Conservation (phyloP, 2,797 vertebrate genomes). For the Pseudochromis fuscus region DNA sequence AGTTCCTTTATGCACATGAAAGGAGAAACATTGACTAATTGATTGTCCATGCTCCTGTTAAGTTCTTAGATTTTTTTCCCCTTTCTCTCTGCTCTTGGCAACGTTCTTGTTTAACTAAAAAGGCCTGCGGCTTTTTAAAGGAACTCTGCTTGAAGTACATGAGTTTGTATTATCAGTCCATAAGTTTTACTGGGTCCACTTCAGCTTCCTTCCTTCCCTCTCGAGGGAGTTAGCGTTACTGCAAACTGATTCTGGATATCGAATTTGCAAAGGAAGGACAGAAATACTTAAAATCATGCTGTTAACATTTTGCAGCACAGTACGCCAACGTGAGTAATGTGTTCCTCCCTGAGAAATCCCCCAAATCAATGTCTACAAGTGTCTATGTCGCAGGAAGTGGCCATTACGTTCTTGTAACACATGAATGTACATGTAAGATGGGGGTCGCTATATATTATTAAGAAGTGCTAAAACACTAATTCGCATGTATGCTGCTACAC, state of each 20-base stretch:
- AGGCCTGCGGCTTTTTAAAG: slow-evolving; percentile 37
- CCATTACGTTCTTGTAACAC: slow-evolving; percentile 16
- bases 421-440: slow-evolving; percentile 12
- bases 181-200: slow-evolving; percentile 21
- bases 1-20: slow-evolving; percentile 52
- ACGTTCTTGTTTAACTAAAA: slow-evolving; percentile 26
- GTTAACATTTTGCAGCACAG: background rate
- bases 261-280: slow-evolving; percentile 13
- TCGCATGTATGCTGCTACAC: slow-evolving; percentile 5
- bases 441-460: slow-evolving; percentile 14
- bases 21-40: slow-evolving; percentile 60
- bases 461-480: slow-evolving; percentile 33
- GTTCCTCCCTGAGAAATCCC: background rate
- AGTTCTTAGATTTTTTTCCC: slow-evolving; percentile 27
- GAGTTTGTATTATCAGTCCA: slow-evolving; percentile 35
- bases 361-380: slow-evolving; percentile 28
- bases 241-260: slow-evolving; percentile 17
- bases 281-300: slow-evolving; percentile 4
- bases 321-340: background rate
- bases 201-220: background rate
- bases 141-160: slow-evolving; percentile 19
- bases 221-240: slow-evolving; percentile 6
- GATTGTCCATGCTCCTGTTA: slow-evolving; percentile 50
- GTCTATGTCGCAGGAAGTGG: slow-evolving; percentile 36
- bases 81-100: slow-evolving; percentile 17